Evolutionary conservation across 2,888 invertebrate genomes (phyloP).

Genomic region (Cactoblastis cactorum): DNA sequence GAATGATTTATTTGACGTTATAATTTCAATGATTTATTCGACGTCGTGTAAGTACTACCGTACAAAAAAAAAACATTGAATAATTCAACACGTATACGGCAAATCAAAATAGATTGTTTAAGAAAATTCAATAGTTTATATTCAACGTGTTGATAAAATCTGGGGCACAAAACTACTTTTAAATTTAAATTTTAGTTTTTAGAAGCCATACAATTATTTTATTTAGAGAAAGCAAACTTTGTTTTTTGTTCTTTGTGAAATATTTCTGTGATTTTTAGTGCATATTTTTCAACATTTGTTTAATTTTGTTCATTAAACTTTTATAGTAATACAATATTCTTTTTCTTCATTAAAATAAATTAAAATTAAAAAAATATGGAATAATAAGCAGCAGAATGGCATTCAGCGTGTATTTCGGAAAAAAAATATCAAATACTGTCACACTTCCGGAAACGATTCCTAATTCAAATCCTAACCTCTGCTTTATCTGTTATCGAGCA

Average conservation of each 20-base stretch:
- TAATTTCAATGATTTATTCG: neutral
- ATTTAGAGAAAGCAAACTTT: no score
- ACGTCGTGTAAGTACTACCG: neutral
- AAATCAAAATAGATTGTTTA: constrained; percentile 13
- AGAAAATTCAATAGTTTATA: constrained; percentile 22
- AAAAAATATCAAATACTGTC: neutral
- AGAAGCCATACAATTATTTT: constrained; percentile 9
- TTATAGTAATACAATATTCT: no score
- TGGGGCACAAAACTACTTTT: constrained; percentile 24
- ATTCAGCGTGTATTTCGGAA: neutral
- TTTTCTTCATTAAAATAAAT: no score
- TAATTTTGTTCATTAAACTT: no score
- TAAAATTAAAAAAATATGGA: no score
- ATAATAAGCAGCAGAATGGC: no score
- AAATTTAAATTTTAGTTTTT: constrained; percentile 22
- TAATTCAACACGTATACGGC: neutral
- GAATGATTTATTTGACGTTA: neutral
- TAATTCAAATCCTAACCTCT: constrained; percentile 16
- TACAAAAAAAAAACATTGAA: constrained; percentile 10
- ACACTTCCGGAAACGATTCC: constrained; percentile 8
- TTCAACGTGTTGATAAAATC: constrained; percentile 26
- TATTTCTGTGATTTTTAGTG: no score
- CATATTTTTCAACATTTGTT: no score
- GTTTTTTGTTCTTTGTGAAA: no score
- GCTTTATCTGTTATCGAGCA: constrained; percentile 16